Evolutionary conservation across 2,888 invertebrate genomes (phyloP).

Genomic region (Stenolophus ochropezus): DNA sequence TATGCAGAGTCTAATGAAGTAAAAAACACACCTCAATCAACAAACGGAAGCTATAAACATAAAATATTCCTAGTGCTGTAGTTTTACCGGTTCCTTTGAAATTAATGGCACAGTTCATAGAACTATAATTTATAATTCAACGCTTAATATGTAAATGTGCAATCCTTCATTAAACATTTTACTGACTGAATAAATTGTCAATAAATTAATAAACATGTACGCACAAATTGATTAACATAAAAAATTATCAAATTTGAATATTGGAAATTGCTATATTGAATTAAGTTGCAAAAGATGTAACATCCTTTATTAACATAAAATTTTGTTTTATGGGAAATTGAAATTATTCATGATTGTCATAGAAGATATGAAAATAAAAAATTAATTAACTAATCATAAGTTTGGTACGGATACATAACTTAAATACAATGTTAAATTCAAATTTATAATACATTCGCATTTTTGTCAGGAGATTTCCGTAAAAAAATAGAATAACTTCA

Average conservation of each 20-base stretch:
- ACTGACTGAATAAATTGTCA: conserved; percentile 14
- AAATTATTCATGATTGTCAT: not conserved
- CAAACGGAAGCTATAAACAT: conserved; percentile 37
- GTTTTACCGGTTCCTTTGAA: conserved; percentile 26
- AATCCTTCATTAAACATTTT: conserved; percentile 28
- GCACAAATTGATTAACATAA: not conserved
- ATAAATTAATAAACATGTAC: conserved; percentile 12
- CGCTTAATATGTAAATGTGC: conserved; percentile 24
- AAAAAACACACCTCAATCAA: not conserved
- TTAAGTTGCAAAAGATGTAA: not conserved
- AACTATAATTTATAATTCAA: conserved; percentile 22
- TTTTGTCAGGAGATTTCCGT: too few relatives aligned
- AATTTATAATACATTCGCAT: too few relatives aligned
- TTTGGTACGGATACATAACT: not conserved
- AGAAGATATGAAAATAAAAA: not conserved
- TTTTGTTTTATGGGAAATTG: not conserved
- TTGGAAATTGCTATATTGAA: not conserved
- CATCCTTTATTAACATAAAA: not conserved
- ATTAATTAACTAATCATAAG: too few relatives aligned
- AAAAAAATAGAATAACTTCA: too few relatives aligned
- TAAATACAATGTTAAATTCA: not conserved
- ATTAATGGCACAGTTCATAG: not conserved
- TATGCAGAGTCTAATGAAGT: not conserved
- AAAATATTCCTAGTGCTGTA: not conserved
- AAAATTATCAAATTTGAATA: not conserved